Conservation (phyloP, 2,888 invertebrate genomes). For the Xestia ashworthii region DNA sequence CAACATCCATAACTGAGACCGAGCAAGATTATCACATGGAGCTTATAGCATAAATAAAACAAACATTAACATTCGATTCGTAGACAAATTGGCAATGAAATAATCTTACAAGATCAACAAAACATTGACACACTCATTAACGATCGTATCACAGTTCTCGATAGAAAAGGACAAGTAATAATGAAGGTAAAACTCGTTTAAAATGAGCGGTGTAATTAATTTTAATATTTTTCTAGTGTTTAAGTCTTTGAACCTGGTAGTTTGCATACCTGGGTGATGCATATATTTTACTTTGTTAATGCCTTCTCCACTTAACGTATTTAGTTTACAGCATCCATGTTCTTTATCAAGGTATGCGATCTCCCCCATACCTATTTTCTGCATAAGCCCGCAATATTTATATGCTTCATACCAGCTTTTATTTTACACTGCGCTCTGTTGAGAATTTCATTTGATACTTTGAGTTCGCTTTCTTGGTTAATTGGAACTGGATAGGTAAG, state of each 20-base stretch:
- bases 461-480: constrained; percentile 63
- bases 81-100: constrained; percentile 61
- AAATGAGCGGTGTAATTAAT: constrained; percentile 60
- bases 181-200: constrained; percentile 58
- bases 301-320: constrained; percentile 75
- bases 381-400: constrained; percentile 72
- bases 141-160: constrained; percentile 52
- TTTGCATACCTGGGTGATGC: constrained; percentile 64
- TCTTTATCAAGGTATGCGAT: constrained; percentile 80
- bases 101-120: constrained; percentile 61
- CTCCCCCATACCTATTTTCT: constrained; percentile 80
- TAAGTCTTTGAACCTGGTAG: constrained; percentile 55
- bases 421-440: constrained; percentile 62
- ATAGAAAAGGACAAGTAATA: constrained; percentile 54
- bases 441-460: constrained; percentile 66
- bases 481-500: constrained; percentile 47
- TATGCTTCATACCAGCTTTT: constrained; percentile 65
- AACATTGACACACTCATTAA: constrained; percentile 62
- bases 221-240: constrained; percentile 66
- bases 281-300: constrained; percentile 66
- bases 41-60: constrained; percentile 56
- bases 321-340: constrained; percentile 72
- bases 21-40: constrained; percentile 49
- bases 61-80: constrained; percentile 43
- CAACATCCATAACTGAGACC: constrained; percentile 49